Evolutionary conservation across 2,113 vertebrate genomes (phyloP), one percentile per base, ranked within the genome.

Genomic region (Spea multiplicata): DNA sequence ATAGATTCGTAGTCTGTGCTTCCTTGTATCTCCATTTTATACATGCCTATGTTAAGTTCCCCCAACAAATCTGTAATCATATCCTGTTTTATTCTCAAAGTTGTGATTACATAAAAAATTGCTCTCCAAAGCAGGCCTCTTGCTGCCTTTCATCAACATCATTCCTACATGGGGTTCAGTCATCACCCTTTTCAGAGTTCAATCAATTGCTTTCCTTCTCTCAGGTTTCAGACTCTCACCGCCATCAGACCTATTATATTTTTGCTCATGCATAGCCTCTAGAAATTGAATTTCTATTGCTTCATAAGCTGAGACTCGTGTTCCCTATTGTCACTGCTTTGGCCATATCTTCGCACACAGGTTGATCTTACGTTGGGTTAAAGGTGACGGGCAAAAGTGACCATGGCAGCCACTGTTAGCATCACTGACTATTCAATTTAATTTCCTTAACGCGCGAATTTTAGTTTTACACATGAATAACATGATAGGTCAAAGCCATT

Each of bases 241-340:
- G 73, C 77, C 61, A 80, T 80, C 64, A 73, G 64, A 59, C 17
- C 64, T 80, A 71, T 55, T 78, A 68, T 76, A 53, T 52, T 79
- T 80, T 67, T 80, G 70, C 71, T 80, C 77, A 80, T 73, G 77
- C 77, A 71, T 80, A 80, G 77, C 77, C 77, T 80, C 48, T 50
- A 67, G 77, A 80, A 80, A 73, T 80, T 80, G 77, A 66, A 73
- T 80, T 80, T 80, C 77, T 73, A 80, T 80, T 80, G 77, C 77
- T 57, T 73, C 64, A 80, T 73, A 80, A 80, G 71, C 77, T 80
- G 64, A 44, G 64, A 80, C 77, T 80, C 77, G 71, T 80, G 77
- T 73, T 73, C 62, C 67, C 71, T 67, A 80, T 80, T 80, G 71
- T 80, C 70, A 72, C 61, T n/a, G 77, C 70, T 48, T 52, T 73